These are phyloP conservation scores for Microtus pennsylvanicus DNA, from an alignment of 2,113 vertebrate genomes.

Conservation along the genomic window DNA sequence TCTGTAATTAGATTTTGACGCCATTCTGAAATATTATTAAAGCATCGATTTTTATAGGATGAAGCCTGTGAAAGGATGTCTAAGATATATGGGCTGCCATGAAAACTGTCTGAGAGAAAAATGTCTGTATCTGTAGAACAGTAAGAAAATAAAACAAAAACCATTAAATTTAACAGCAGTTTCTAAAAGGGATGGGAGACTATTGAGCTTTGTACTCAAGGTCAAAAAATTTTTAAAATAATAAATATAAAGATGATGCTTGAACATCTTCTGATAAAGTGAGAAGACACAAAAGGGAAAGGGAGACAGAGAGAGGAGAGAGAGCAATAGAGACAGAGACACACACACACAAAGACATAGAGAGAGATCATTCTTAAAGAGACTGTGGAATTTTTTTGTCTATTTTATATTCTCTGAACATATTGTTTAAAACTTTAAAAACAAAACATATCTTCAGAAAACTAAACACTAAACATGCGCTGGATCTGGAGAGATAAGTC, in stretches of 20 bases:
- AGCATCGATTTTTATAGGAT: not conserved
- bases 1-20: not conserved
- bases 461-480: not conserved
- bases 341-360: not conserved
- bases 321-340: not conserved
- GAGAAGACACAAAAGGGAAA: not conserved
- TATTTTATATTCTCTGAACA: no score
- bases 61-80: not conserved
- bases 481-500: not conserved
- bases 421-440: not conserved
- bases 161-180: not conserved
- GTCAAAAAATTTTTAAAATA: not conserved
- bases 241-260: not conserved
- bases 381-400: no score
- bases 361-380: no score
- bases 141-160: not conserved
- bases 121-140: not conserved
- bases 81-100: not conserved
- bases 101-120: not conserved
- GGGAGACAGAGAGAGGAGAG: not conserved
- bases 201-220: not conserved
- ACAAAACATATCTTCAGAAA: not conserved
- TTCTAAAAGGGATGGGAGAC: not conserved
- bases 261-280: not conserved
- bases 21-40: not conserved